phyloP scores from a whole-genome alignment of 2,113 vertebrate genomes.

The Rhinolophus ferrumequinum region DNA sequence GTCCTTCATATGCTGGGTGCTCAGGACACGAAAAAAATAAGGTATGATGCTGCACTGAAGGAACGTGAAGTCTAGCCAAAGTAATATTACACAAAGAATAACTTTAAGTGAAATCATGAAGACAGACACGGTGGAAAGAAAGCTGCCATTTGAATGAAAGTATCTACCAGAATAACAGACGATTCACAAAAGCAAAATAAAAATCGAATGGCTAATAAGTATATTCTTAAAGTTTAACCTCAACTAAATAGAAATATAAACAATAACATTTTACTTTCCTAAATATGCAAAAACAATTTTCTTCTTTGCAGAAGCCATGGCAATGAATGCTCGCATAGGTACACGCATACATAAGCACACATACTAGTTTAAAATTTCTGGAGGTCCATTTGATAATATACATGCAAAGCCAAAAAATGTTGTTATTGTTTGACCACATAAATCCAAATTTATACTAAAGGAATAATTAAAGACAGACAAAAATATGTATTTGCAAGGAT shows the following conservation, averaged over 20 bases:
- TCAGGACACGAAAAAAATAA: neutral
- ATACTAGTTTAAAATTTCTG: neutral
- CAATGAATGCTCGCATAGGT: neutral
- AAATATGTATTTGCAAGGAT: neutral
- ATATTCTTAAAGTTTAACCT: constrained; percentile 24
- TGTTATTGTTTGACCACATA: neutral
- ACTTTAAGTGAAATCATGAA: neutral
- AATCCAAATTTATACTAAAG: constrained; percentile 26
- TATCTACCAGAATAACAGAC: neutral
- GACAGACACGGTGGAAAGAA: neutral
- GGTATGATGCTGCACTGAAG: neutral
- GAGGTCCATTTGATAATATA: neutral
- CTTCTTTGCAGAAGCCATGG: neutral
- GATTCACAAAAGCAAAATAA: constrained; percentile 1
- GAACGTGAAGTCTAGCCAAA: neutral
- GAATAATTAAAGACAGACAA: neutral
- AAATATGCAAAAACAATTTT: neutral
- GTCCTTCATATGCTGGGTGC: neutral
- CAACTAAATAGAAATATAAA: constrained; percentile 12
- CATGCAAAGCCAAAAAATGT: neutral
- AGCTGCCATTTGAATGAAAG: neutral
- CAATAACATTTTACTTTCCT: neutral
- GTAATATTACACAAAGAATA: constrained; percentile 6
- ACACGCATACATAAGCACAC: neutral
- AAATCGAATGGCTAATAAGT: neutral